A percentile compares a stretch with the other conserved stretches of the same genome.
These are phyloP conservation scores for Saccostrea echinata DNA, from an alignment of 1,140 invertebrate genomes.

Conservation along the genomic window DNA sequence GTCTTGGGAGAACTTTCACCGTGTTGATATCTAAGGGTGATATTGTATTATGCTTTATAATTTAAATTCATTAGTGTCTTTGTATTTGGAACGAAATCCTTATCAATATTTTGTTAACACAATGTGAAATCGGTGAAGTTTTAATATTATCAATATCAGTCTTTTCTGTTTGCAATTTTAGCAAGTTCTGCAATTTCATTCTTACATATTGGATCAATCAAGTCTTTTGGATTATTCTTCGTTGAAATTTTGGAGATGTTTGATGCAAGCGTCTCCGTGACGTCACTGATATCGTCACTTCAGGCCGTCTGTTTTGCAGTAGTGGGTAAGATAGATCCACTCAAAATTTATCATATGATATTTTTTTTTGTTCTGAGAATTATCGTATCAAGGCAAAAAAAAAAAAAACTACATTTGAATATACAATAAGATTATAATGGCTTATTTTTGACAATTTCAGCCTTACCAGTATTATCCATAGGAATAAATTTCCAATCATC, in stretches of 20 bases:
- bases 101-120: no score
- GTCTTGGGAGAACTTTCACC: no score
- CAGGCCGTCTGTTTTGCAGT: background rate
- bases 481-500: slow-evolving; percentile 34
- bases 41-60: no score
- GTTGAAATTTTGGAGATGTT: slow-evolving; percentile 44
- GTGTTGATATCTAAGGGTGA: no score
- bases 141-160: background rate
- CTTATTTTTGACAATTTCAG: slow-evolving; percentile 3
- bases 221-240: slow-evolving; percentile 42
- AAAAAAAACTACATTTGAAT: background rate
- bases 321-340: slow-evolving; percentile 9
- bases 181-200: slow-evolving; percentile 22
- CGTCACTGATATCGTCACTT: slow-evolving; percentile 32
- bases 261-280: slow-evolving; percentile 35
- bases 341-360: no score
- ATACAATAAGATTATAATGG: background rate
- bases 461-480: slow-evolving; percentile 47
- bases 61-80: no score
- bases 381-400: no score
- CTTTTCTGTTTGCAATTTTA: background rate
- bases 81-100: no score
- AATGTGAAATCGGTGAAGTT: no score
- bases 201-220: slow-evolving; percentile 33
- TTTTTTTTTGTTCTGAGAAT: no score